Percentiles rank a stretch among this genome's conserved stretches.
Evolutionary conservation across 2,113 vertebrate genomes (phyloP).

Genomic region (Callaeas wilsoni): DNA sequence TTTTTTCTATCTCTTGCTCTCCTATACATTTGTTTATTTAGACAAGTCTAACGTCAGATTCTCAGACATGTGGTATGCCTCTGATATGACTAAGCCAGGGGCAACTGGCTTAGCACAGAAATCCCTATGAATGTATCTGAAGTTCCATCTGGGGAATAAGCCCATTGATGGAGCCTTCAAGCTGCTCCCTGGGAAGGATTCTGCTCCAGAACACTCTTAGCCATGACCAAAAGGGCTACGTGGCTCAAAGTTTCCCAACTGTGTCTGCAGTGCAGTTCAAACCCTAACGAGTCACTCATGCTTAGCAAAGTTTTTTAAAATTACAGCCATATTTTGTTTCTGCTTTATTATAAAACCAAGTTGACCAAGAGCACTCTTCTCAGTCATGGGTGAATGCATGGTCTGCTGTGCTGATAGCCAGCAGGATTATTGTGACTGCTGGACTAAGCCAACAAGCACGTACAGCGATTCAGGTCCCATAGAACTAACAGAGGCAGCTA

Average conservation of each 20-base stretch:
- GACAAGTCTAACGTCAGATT: neutral
- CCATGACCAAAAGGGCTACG: fast-evolving
- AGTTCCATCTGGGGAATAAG: neutral
- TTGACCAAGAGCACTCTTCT: neutral
- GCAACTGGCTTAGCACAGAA: neutral
- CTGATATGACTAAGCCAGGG: neutral
- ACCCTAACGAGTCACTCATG: neutral
- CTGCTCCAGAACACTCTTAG: neutral
- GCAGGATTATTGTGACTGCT: neutral
- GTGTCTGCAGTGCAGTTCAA: neutral
- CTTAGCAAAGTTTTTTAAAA: neutral
- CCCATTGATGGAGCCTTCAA: neutral
- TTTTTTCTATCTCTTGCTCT: neutral
- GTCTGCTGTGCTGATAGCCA: neutral
- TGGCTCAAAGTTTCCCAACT: neutral
- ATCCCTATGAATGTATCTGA: neutral
- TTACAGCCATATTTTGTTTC: neutral
- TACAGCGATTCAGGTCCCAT: neutral
- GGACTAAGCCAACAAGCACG: neutral
- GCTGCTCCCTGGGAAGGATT: neutral
- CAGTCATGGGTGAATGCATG: neutral
- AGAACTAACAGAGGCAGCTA: neutral
- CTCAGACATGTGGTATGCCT: neutral
- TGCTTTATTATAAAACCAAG: neutral
- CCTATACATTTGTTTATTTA: neutral